A percentile compares a stretch with the other conserved stretches of the same genome.
phyloP scores from a whole-genome alignment of 2,888 invertebrate species.

The Dendrolimus houi region DNA sequence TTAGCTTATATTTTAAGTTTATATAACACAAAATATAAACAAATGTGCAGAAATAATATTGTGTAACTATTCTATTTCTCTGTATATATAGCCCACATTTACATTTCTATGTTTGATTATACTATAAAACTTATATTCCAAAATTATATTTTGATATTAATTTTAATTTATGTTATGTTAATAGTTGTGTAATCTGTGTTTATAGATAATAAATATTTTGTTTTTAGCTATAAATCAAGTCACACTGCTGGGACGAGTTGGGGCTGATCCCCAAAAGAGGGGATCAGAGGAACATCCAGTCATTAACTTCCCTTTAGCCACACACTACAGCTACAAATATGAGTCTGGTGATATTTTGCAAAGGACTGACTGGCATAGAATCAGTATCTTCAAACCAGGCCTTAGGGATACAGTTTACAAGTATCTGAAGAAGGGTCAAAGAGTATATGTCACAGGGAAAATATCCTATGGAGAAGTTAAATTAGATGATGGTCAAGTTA shows the following conservation, averaged over 20 bases:
- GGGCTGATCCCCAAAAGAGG: constrained; percentile 91
- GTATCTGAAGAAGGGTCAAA: constrained; percentile 90
- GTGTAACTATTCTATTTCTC: too few relatives aligned
- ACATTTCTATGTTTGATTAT: too few relatives aligned
- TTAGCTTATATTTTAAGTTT: too few relatives aligned
- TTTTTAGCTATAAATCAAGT: constrained; percentile 85
- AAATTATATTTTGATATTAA: too few relatives aligned
- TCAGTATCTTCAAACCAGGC: constrained; percentile 90
- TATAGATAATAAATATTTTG: not conserved
- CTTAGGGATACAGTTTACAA: constrained; percentile 87
- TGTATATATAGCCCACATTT: too few relatives aligned
- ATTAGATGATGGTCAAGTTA: constrained; percentile 83
- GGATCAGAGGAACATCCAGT: constrained; percentile 90
- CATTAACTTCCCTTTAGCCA: constrained; percentile 92
- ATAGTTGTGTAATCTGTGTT: too few relatives aligned
- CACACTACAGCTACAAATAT: constrained; percentile 89
- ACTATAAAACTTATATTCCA: too few relatives aligned
- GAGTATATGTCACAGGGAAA: constrained; percentile 88
- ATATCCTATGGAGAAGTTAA: constrained; percentile 90
- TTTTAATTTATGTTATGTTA: too few relatives aligned
- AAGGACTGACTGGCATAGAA: constrained; percentile 94
- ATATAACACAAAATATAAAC: too few relatives aligned
- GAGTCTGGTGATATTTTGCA: constrained; percentile 87
- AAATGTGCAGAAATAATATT: too few relatives aligned
- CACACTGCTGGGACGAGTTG: constrained; percentile 89